Evolutionary conservation across 1,140 invertebrate species (phyloP).

Genomic region (Drosophila parabipectinata): DNA sequence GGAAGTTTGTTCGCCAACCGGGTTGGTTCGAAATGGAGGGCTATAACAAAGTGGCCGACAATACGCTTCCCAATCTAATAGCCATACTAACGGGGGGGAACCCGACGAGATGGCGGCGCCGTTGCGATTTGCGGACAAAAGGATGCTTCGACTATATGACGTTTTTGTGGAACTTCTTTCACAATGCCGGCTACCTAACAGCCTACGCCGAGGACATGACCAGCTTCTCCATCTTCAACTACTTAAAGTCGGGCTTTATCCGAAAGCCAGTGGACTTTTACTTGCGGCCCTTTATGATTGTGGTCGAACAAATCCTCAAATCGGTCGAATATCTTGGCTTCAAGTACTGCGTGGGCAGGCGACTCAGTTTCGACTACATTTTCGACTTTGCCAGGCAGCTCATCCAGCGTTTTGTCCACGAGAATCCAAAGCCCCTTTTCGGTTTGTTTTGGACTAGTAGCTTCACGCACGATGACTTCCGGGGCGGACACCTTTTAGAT

Average conservation of each 20-base stretch:
- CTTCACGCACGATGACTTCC: conserved; percentile 90
- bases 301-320: conserved; percentile 81
- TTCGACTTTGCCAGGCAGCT: conserved; percentile 86
- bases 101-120: conserved; percentile 69
- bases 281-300: conserved; percentile 88
- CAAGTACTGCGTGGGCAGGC: conserved; percentile 85
- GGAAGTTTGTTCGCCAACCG: conserved; percentile 21
- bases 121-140: conserved; percentile 85
- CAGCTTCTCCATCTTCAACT: conserved; percentile 91
- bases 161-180: conserved; percentile 91
- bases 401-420: conserved; percentile 68
- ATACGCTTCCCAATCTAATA: conserved; percentile 92
- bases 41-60: conserved; percentile 87
- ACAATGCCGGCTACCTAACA: conserved; percentile 89
- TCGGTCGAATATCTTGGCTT: background rate
- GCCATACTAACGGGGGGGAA: conserved; percentile 88
- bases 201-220: conserved; percentile 91
- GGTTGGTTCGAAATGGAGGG: conserved; percentile 55
- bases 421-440: conserved; percentile 88
- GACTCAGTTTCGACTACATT: conserved; percentile 85
- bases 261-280: conserved; percentile 93
- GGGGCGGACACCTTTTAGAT: conserved; percentile 88
- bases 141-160: conserved; percentile 86
- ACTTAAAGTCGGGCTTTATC: conserved; percentile 90
- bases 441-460: conserved; percentile 92